Evolutionary conservation across 2,888 invertebrate species (phyloP), one percentile per base, ranked within the genome.

Genomic region (Eudasyphora cyanicolor): DNA sequence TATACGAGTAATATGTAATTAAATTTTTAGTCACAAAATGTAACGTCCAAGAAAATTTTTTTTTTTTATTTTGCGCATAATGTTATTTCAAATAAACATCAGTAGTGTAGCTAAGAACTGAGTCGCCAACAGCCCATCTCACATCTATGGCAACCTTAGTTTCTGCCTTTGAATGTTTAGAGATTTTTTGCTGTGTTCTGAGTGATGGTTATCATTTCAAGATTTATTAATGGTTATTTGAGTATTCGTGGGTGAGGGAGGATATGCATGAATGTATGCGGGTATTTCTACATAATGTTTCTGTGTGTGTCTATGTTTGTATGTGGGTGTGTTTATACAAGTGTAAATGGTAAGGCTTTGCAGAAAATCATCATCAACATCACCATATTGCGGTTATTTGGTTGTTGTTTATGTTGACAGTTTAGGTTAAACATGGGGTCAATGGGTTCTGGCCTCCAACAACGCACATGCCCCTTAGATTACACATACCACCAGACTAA

Each of bases 161-260:
- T 51, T 21, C 51, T 19, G 19, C 51, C 24, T 21, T 21, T 57
- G 27, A 29, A 7, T 29, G 57, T 29, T 12, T 29, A 57, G 21
- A 12, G 5, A 73, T 51, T 75, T 10, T 24, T 17, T 21, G 19
- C 17, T 35, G n/a, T 6, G 42, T 38, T 38, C 32, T 54, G 71
- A 29, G 73, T 76, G 49, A 78, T 76, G 76, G 60, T 51, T 73
- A 78, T 69, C 38, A 81, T 60, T 84, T 79, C 35, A 76, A 78
- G 75, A 73, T 81, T 84, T 81, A 81, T 81, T 73, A 78, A 76
- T 81, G 75, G 32, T 78, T 57, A 45, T 75, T 10, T 70, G 62
- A 64, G 45, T 45, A 38, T 12, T 19, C 35, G 6, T 35, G 2
- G 0, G 32, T 32, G 12, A 14, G 27, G 24, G 12, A 7, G 1